Evolutionary conservation across 2,797 vertebrate species (phyloP).

Genomic region (Chrosomus eos): DNA sequence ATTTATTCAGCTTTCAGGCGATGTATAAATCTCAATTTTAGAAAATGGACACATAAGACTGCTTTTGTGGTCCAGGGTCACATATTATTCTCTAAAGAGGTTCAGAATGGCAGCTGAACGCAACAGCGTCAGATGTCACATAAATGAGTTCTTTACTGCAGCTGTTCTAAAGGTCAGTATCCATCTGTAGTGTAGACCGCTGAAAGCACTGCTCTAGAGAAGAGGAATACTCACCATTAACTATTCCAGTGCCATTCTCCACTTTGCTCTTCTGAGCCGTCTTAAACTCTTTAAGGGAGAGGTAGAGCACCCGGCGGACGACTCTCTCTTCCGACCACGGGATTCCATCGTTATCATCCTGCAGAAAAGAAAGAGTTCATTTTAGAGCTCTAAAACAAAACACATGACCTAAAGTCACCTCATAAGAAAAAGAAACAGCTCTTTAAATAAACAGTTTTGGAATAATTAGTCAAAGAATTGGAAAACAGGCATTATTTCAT

Average conservation of each 20-base stretch:
- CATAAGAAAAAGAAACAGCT: background rate
- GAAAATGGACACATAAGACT: too few relatives aligned
- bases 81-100: background rate
- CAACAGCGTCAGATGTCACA: conserved; percentile 15
- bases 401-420: background rate
- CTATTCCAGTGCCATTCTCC: conserved; percentile 52
- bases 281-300: conserved; percentile 91
- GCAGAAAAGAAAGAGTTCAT: conserved; percentile 7
- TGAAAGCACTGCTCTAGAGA: background rate
- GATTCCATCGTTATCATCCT: conserved; percentile 92
- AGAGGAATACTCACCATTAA: conserved; percentile 56
- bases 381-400: background rate
- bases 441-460: background rate
- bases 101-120: background rate
- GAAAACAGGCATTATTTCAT: background rate
- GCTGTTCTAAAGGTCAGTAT: conserved; percentile 40
- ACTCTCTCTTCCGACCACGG: conserved; percentile 91
- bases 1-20: too few relatives aligned
- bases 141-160: conserved; percentile 7
- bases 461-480: background rate
- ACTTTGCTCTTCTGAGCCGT: conserved; percentile 82
- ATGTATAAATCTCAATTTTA: too few relatives aligned
- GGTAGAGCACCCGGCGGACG: conserved; percentile 89
- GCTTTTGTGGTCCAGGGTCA: too few relatives aligned
- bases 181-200: background rate